These are phyloP conservation scores for Erpornis zantholeuca DNA, from an alignment of 2,113 vertebrate genomes.

Conservation along the genomic window DNA sequence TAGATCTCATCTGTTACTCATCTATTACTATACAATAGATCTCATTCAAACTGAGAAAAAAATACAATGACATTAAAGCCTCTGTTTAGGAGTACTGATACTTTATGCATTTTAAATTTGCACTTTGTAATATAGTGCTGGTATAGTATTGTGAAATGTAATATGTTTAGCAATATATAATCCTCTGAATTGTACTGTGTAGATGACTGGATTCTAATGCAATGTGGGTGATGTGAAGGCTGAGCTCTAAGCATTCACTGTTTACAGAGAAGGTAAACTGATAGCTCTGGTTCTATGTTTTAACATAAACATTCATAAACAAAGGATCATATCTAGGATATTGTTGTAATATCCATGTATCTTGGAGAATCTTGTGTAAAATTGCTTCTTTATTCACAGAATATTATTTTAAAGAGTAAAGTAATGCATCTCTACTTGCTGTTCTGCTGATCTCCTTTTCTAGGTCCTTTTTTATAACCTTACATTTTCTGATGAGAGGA, in stretches of 20 bases:
- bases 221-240: not conserved
- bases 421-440: not conserved
- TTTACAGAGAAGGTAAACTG: not conserved
- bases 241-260: not conserved
- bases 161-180: not conserved
- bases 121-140: not conserved
- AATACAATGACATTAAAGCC: not conserved
- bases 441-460: not conserved
- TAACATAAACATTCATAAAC: not conserved
- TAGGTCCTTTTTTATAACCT: not conserved
- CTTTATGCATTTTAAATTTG: not conserved
- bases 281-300: not conserved
- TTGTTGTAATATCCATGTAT: accelerated
- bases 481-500: not conserved
- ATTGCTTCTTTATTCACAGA: not conserved
- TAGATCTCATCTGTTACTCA: too few relatives aligned
- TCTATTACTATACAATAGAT: too few relatives aligned
- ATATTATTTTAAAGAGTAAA: not conserved
- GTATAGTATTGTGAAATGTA: not conserved
- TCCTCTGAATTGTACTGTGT: not conserved
- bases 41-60: not conserved
- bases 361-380: not conserved
- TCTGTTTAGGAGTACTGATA: not conserved
- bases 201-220: not conserved
- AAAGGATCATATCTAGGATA: not conserved